These are phyloP conservation scores for Eumeta japonica DNA, from an alignment of 1,140 invertebrate genomes.

Conservation along the genomic window DNA sequence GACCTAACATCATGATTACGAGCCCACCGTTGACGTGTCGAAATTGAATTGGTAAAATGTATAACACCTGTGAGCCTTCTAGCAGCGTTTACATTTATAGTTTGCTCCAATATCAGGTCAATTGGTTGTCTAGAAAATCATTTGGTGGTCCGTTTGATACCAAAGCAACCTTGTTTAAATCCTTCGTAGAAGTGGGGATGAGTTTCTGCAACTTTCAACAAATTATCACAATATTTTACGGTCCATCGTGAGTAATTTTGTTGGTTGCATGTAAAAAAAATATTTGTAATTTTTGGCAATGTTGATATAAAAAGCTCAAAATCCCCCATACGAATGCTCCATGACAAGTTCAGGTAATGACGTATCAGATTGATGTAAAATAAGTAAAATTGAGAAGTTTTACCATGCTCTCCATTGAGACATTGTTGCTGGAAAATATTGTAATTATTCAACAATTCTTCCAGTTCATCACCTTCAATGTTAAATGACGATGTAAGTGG, in stretches of 20 bases:
- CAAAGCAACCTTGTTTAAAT: conserved; percentile 15
- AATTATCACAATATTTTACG: conserved; percentile 21
- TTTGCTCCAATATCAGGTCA: conserved; percentile 22
- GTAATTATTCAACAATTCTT: conserved; percentile 12
- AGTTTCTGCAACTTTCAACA: conserved; percentile 15
- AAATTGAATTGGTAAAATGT: conserved; percentile 23
- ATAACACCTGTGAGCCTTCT: conserved; percentile 17
- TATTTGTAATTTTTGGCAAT: conserved; percentile 24
- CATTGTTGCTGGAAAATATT: conserved; percentile 11
- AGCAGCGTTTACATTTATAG: conserved; percentile 24
- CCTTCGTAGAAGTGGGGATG: conserved; percentile 12
- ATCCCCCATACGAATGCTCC: conserved; percentile 22
- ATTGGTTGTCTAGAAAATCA: conserved; percentile 25
- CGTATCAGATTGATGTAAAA: conserved; percentile 24
- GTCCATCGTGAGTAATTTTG: conserved; percentile 29
- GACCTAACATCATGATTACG: conserved; percentile 10
- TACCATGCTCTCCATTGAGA: conserved; percentile 15
- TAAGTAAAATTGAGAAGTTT: conserved; percentile 23
- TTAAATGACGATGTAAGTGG: conserved; percentile 17
- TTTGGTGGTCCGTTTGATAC: conserved; percentile 22
- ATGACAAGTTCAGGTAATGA: conserved; percentile 18
- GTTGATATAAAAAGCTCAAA: conserved; percentile 19
- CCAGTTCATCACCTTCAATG: conserved; percentile 13
- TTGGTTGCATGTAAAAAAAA: conserved; percentile 35
- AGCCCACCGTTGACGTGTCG: conserved; percentile 18